A percentile compares a stretch with the other conserved stretches of the same genome.
Evolutionary conservation across 1,140 invertebrate species (phyloP).

Genomic region (Pissodes strobi): DNA sequence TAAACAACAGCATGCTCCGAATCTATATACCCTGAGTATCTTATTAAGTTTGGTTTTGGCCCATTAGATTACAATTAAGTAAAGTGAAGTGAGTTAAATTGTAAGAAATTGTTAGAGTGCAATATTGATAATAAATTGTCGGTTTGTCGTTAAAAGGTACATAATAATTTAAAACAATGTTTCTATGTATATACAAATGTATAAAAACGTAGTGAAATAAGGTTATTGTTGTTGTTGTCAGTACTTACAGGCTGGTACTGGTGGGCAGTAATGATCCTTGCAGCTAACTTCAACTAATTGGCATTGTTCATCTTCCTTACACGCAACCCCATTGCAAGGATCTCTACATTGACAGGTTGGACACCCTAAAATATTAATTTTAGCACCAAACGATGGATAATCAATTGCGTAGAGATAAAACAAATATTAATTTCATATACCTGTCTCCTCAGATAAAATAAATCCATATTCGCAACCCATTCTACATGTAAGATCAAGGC

Average conservation of each 20-base stretch:
- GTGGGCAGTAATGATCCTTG: constrained; percentile 76
- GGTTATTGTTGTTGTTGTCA: background rate
- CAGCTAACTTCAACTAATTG: constrained; percentile 82
- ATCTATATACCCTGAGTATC: too few relatives aligned
- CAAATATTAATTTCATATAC: background rate
- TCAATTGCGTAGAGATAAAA: background rate
- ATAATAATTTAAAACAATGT: too few relatives aligned
- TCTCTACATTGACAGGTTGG: constrained; percentile 77
- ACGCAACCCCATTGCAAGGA: constrained; percentile 71
- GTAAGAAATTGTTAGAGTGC: too few relatives aligned
- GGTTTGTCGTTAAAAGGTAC: too few relatives aligned
- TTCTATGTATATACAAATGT: too few relatives aligned
- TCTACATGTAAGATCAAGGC: constrained; percentile 73
- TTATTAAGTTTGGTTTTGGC: too few relatives aligned
- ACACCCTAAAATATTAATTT: constrained; percentile 59
- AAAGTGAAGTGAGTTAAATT: too few relatives aligned
- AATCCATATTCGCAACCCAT: constrained; percentile 84
- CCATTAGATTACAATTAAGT: too few relatives aligned
- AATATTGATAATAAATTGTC: too few relatives aligned
- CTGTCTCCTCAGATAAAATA: constrained; percentile 64
- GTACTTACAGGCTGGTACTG: constrained; percentile 76
- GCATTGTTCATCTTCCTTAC: constrained; percentile 67
- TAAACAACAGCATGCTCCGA: too few relatives aligned
- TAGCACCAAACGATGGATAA: background rate
- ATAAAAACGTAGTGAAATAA: too few relatives aligned